Base-by-base conservation (phyloP, 2,888 invertebrate species). In the Caradrina clavipalpis region DNA sequence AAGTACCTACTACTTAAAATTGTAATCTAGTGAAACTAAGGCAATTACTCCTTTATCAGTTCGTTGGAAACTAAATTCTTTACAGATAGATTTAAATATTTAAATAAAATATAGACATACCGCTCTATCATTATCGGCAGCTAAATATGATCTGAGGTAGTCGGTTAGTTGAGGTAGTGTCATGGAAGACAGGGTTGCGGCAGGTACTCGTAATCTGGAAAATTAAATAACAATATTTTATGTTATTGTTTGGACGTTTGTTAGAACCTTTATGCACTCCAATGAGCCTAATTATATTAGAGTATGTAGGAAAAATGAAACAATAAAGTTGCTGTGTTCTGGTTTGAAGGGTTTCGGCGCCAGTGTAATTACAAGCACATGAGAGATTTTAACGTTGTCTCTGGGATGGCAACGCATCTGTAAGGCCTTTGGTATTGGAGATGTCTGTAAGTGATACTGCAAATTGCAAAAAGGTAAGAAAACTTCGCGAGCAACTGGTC, bases 111-210 rank as follows among this genome's bases (percentile, higher is more conserved):
- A 5, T 47, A 35, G 26, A 83, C 88, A 77, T 86, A 93, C 95
- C 68, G 93, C 89, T 89, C 93, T 90, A 70, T 95, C 95, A 53
- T 90, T 93, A 75, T 95, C 95, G 0, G 95, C 92, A 7, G 95
- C 94, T 69, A 96, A 83, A 77, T 95, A 96, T 0, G 95, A 94
- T 0, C 98, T 97, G 35, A 98, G 96, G 90, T 98, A 98, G 64
- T 97, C 97, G 0, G 98, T 98, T 51, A 99, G 96, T 91, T 98
- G 98, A 26, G 98, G 98, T 71, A 99, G 94, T 0, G 98, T 98
- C 97, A 98, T 98, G 69, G 97, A 98, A 62, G 98, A 98, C 57
- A 99, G 93, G 69, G 98, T 97, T 59, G 97, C 96, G 0, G 98
- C 96, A 0, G 98, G 98, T 86, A 98, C 98, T 67, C 92, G 90